These are phyloP conservation scores for Calonectris borealis DNA, from an alignment of 2,113 vertebrate genomes.

Conservation along the genomic window DNA sequence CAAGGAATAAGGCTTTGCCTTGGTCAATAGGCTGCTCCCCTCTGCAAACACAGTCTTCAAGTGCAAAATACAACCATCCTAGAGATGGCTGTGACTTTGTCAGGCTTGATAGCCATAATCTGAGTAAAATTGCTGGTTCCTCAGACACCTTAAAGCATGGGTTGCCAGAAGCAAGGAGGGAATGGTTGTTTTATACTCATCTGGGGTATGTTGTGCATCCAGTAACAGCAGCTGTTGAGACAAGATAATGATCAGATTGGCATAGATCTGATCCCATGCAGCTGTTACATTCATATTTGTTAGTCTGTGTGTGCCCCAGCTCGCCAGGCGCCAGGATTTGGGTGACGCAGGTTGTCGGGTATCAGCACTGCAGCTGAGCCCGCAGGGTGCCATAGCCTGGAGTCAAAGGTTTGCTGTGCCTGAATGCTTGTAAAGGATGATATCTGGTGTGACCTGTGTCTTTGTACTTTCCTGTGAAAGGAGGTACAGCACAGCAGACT, in stretches of 20 bases:
- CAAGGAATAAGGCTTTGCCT: neutral
- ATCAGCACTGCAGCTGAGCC: neutral
- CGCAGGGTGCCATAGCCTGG: neutral
- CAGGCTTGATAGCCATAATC: neutral
- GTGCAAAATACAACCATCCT: neutral
- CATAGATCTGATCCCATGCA: neutral
- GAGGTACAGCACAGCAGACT: neutral
- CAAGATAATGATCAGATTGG: neutral
- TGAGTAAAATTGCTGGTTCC: neutral
- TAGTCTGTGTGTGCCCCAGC: neutral
- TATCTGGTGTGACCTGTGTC: neutral
- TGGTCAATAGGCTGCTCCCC: neutral
- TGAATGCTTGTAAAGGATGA: neutral
- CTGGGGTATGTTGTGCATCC: neutral
- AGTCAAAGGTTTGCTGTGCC: neutral
- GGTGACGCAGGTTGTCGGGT: neutral
- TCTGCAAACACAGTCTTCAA: neutral
- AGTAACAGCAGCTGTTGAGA: neutral
- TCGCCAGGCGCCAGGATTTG: neutral
- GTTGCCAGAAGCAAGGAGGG: neutral
- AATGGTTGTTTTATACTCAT: neutral
- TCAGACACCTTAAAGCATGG: rapidly evolving
- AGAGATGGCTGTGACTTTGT: neutral
- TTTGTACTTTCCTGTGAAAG: neutral
- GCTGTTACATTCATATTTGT: neutral